phyloP scores from a whole-genome alignment of 2,113 vertebrate species.

The Lonchura striata region DNA sequence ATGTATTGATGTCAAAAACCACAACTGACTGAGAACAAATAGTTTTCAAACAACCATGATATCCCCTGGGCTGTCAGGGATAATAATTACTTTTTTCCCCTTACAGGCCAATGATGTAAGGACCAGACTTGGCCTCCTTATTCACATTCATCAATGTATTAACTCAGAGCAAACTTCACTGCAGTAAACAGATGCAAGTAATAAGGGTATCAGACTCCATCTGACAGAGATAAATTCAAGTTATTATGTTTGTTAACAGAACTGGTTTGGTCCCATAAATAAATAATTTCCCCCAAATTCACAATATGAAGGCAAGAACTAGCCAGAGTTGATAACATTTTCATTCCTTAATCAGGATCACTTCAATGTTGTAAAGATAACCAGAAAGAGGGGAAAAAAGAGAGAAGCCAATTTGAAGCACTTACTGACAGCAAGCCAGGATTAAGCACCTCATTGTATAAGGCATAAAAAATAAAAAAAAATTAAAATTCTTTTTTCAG shows the following conservation, averaged over 20 bases:
- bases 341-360: not conserved
- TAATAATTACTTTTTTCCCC: not conserved
- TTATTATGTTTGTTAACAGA: not conserved
- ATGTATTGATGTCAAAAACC: not conserved
- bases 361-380: not conserved
- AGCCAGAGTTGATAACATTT: not conserved
- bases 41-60: not conserved
- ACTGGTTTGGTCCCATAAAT: not conserved
- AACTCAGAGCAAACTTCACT: not conserved
- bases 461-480: not conserved
- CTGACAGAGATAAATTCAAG: not conserved
- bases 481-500: not conserved
- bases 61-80: not conserved
- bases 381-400: not conserved
- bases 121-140: not conserved
- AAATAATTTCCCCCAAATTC: not conserved
- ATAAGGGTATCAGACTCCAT: not conserved
- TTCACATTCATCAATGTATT: not conserved
- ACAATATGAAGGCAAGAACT: not conserved
- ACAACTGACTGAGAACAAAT: not conserved
- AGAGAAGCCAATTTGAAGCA: not conserved
- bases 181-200: not conserved
- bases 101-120: not conserved
- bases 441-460: not conserved
- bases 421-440: not conserved